A percentile compares a stretch with the other conserved stretches of the same genome.
These are phyloP conservation scores for Mamestra configurata DNA, from an alignment of 1,140 invertebrate genomes.

Conservation along the genomic window DNA sequence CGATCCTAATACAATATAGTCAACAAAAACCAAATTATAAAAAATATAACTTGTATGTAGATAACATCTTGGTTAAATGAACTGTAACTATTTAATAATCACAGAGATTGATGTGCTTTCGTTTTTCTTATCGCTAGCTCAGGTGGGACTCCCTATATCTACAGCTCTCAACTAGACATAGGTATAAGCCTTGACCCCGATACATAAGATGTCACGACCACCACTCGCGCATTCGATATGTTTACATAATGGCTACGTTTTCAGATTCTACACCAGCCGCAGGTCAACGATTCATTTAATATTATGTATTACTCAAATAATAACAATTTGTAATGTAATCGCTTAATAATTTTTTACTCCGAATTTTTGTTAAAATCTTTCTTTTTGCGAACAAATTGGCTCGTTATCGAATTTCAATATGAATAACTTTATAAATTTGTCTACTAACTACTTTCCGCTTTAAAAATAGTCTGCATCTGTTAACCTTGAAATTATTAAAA, in stretches of 20 bases:
- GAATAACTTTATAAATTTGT: neutral
- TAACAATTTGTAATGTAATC: neutral
- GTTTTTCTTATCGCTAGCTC: conserved; percentile 9
- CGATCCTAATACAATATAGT: neutral
- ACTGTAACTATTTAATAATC: neutral
- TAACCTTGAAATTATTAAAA: conserved; percentile 2
- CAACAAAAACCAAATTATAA: neutral
- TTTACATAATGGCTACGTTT: conserved; percentile 31
- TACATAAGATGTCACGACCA: conserved; percentile 32
- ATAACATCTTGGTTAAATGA: neutral
- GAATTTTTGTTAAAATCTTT: neutral
- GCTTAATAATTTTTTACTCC: neutral
- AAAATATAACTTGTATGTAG: neutral
- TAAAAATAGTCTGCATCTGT: neutral
- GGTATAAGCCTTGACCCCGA: conserved; percentile 40
- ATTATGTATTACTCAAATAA: neutral
- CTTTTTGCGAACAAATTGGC: too few relatives aligned
- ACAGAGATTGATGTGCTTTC: neutral
- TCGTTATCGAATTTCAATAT: neutral
- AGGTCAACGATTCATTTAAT: conserved; percentile 34
- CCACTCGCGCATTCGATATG: conserved; percentile 21
- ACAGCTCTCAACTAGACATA: neutral
- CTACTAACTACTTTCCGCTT: neutral
- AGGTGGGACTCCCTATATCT: neutral
- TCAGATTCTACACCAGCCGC: conserved; percentile 3